Evolutionary conservation across 2,113 vertebrate genomes (phyloP), one percentile per base, ranked within the genome.

Genomic region (Perca schrenkii): DNA sequence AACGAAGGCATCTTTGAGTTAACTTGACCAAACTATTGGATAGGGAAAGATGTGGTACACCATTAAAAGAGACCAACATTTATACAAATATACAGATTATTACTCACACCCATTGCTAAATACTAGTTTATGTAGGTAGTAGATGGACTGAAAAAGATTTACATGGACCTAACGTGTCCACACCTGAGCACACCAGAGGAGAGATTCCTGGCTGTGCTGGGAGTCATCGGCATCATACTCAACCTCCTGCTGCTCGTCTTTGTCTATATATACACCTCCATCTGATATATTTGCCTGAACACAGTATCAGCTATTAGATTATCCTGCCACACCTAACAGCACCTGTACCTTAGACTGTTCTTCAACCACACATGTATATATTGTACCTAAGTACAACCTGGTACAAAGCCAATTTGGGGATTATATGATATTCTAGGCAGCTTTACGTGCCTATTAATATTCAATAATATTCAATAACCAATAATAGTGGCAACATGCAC

Each of bases 161-260:
- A 80, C 90, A 94, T 93, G 93, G 92, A 93, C 43, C 80, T 91
- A 8, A 69, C 2, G 19, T 88, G 90, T 86, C 92, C 92, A 46
- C 54, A 91, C 56, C 72, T 79, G 49, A 91, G 89, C 83, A 92
- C 90, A 69, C 91, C 90, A 21, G 92, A 94, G 88, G 92, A 94
- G 79, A 88, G 91, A 72, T 94, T 93, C 89, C 91, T 94, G 92
- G 93, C 93, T 46, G 81, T 93, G 89, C 85, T 94, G 0, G 93
- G 93, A n/a, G 49, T 94, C 53, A 91, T 94, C 10, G 91, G 92
- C 36, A 93, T 94, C 0, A 40, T 91, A 0, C 91, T 93, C 43
- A 94, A 94, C 76, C 88, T 94, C 80, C 84, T 94, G 57, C 86
- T 94, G 69, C 90, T 94, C 0, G 65, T 90, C 31, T 93, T 94